Evolutionary conservation across 1,140 invertebrate species (phyloP), one percentile per base, ranked within the genome.

Genomic region (Pseudobourletiella spinata): DNA sequence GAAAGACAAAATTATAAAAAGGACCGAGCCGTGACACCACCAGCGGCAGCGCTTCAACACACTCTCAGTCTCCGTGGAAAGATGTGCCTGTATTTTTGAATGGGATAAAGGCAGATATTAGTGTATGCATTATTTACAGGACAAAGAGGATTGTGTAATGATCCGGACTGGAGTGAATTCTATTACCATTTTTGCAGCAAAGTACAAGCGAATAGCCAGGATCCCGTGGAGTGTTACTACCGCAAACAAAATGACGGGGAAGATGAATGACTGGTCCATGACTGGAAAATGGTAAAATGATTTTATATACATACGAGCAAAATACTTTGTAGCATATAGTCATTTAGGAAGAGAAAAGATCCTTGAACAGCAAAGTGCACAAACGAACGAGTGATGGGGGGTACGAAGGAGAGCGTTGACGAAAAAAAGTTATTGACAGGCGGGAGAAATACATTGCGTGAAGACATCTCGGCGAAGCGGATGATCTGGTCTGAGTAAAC

Each of bases 401-500:
- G n/a, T 39, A 11, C n/a, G n/a, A 39, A 39, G n/a, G 6, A 48
- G 20, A 6, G 6, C 20, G 22, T 48, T 18, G 18, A 48, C 22
- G 6, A 48, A 8, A 22, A 22, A 15, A 22, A 48, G 6, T 15
- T 11, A 48, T 48, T 39, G 11, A 39, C 11, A 39, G 11, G n/a
- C 11, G 35, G n/a, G 35, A 20, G n/a, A 6, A 18, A 15, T 26
- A 51, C 48, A 51, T 26, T 51, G 48, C 16, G 4, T 6, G 48
- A 51, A 51, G 16, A 51, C 25, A 51, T 51, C 48, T 26, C 25
- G 3, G 3, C 48, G 22, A 11, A 26, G 25, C 6, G 48, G 48
- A 51, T 51, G 48, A 51, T 51, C 48, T 8, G 48, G 48, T 20
- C 20, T 16, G 16, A 62, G 39, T 3, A 62, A 54, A 8, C 60